phyloP scores from a whole-genome alignment of 1,140 invertebrate genomes.

The Heliconius nattereri region DNA sequence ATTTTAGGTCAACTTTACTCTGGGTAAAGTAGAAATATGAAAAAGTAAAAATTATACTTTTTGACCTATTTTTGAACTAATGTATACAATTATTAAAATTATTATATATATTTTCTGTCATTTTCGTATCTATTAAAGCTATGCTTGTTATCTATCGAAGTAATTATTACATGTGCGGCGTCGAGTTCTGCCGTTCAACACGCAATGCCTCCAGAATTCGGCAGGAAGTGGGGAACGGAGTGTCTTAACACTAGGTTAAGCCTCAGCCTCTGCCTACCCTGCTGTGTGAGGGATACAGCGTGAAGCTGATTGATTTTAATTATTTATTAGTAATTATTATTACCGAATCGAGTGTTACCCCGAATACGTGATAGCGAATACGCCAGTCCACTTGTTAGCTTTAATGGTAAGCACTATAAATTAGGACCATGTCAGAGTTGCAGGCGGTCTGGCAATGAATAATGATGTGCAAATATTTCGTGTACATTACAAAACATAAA shows the following conservation, averaged over 20 bases:
- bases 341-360: neutral
- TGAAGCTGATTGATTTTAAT: too few relatives aligned
- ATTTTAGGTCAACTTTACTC: neutral
- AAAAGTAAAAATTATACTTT: neutral
- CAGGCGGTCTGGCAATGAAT: neutral
- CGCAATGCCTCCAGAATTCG: too few relatives aligned
- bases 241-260: too few relatives aligned
- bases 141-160: too few relatives aligned
- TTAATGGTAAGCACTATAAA: slow-evolving; percentile 1
- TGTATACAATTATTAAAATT: neutral
- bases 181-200: too few relatives aligned
- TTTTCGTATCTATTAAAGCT: neutral
- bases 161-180: too few relatives aligned
- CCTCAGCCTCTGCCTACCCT: too few relatives aligned
- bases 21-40: neutral
- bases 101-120: neutral
- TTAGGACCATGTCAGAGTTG: neutral
- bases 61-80: neutral
- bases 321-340: neutral
- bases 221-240: too few relatives aligned
- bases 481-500: neutral
- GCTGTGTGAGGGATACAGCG: too few relatives aligned
- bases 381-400: neutral
- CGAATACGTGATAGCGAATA: neutral
- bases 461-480: slow-evolving; percentile 6